phyloP scores from a whole-genome alignment of 2,797 vertebrate species.

The Trematomus bernacchii region DNA sequence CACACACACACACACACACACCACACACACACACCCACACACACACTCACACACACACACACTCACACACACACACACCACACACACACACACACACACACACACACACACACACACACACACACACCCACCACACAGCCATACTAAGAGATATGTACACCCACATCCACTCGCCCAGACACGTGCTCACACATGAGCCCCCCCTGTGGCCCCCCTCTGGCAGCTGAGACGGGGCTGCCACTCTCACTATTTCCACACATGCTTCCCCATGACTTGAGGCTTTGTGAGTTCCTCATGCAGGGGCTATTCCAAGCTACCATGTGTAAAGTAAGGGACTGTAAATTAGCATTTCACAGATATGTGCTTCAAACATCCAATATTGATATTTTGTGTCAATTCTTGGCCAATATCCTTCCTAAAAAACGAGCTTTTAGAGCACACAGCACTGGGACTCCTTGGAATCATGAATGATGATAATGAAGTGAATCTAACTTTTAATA shows the following conservation, averaged over 20 bases:
- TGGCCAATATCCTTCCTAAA: not conserved
- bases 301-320: slow-evolving; percentile 46
- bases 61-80: slow-evolving; percentile 48
- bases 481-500: slow-evolving; percentile 12
- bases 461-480: not conserved
- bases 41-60: slow-evolving; percentile 44
- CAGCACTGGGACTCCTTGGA: not conserved
- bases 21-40: slow-evolving; percentile 42
- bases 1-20: slow-evolving; percentile 37
- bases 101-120: too few species aligned
- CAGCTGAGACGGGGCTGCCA: slow-evolving; percentile 54
- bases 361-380: slow-evolving; percentile 15
- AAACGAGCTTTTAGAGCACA: not conserved
- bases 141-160: slow-evolving; percentile 40
- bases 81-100: slow-evolving; percentile 42
- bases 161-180: slow-evolving; percentile 39
- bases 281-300: slow-evolving; percentile 60
- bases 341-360: slow-evolving; percentile 26
- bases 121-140: slow-evolving; percentile 44
- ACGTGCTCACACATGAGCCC: slow-evolving; percentile 39
- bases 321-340: slow-evolving; percentile 35
- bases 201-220: slow-evolving; percentile 21
- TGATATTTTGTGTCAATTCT: not conserved
- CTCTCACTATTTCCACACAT: slow-evolving; percentile 56
- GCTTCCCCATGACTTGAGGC: slow-evolving; percentile 55